These are phyloP conservation scores for Sebastes kiyomatsui DNA, from an alignment of 2,797 vertebrate genomes.

Conservation along the genomic window DNA sequence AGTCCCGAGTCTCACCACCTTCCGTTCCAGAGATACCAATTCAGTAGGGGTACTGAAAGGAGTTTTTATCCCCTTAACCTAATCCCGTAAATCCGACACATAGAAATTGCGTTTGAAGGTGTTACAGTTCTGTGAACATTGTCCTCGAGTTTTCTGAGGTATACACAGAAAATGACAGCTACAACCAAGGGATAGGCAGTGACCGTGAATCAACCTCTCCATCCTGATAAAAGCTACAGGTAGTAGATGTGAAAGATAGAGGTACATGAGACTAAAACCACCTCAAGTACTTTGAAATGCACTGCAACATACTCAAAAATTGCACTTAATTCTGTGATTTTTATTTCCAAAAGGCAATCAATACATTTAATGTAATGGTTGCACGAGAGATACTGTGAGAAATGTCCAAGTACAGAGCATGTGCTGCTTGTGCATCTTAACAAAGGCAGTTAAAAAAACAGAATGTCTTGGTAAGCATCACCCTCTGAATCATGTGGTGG, in stretches of 20 bases:
- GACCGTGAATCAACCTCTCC: neutral
- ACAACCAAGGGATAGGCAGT: neutral
- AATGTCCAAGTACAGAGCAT: conserved; percentile 60
- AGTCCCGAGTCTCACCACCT: too few species aligned
- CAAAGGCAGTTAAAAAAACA: conserved; percentile 44
- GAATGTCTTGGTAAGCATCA: conserved; percentile 31
- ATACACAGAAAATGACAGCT: neutral
- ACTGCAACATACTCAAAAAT: neutral
- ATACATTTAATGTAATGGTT: conserved; percentile 74
- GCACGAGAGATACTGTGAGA: conserved; percentile 58
- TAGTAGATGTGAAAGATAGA: neutral
- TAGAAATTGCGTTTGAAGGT: conserved; percentile 3
- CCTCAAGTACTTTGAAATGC: neutral
- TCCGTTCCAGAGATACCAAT: too few species aligned
- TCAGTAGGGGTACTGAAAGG: too few species aligned
- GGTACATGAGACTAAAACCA: neutral
- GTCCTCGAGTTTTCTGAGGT: neutral
- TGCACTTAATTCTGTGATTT: conserved; percentile 48
- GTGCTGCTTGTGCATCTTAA: conserved; percentile 40
- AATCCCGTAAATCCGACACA: too few species aligned
- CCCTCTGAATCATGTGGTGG: conserved; percentile 66
- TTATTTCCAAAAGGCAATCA: conserved; percentile 79
- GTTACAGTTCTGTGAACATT: neutral
- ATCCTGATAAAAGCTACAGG: neutral
- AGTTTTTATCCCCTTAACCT: too few species aligned